These are phyloP conservation scores for Cantharis rustica DNA, from an alignment of 2,888 invertebrate genomes.

Conservation along the genomic window DNA sequence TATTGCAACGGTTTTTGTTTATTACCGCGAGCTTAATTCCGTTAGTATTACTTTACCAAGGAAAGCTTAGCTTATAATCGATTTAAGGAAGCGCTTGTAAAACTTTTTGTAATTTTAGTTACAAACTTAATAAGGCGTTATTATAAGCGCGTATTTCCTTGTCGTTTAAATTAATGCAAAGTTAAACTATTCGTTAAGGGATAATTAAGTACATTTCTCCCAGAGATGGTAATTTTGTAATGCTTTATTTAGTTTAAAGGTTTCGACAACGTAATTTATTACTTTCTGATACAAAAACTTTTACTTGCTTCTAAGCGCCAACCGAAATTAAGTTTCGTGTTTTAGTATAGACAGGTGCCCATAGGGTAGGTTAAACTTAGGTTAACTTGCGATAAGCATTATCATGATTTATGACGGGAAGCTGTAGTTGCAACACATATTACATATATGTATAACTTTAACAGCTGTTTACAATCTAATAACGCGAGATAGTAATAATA, in stretches of 20 bases:
- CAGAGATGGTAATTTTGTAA: not conserved
- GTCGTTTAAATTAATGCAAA: not conserved
- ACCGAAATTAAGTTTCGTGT: not conserved
- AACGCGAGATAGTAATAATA: too few relatives aligned
- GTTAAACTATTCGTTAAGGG: not conserved
- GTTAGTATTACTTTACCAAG: not conserved
- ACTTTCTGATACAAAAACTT: not conserved
- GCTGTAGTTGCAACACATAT: not conserved
- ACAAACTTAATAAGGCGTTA: not conserved
- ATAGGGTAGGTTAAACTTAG: not conserved
- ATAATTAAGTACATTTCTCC: not conserved
- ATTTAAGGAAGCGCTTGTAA: not conserved
- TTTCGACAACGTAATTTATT: not conserved
- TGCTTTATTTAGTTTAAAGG: not conserved
- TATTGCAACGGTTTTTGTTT: not conserved
- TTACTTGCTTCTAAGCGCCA: not conserved
- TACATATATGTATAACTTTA: not conserved
- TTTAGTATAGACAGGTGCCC: not conserved
- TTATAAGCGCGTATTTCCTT: not conserved
- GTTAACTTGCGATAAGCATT: not conserved
- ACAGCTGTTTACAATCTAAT: too few relatives aligned
- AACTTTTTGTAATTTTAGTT: not conserved
- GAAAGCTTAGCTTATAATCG: not conserved
- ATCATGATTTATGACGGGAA: not conserved
- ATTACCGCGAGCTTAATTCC: not conserved